Conservation (phyloP, 1,140 invertebrate genomes). For the Drosophila sulfurigaster region DNA sequence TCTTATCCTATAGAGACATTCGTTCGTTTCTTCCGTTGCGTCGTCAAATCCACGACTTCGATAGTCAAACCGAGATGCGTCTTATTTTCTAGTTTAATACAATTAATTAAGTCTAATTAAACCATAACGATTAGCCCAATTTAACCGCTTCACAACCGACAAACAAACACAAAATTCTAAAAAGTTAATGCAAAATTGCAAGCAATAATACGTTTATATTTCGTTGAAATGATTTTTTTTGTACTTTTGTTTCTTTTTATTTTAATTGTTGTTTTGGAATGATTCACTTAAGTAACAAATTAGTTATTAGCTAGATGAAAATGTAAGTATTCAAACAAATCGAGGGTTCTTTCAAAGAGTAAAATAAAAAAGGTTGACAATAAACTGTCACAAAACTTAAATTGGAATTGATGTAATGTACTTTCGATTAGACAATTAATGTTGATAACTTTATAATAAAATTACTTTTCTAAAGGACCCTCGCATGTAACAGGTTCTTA, state of each 20-base stretch:
- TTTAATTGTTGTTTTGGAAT: slow-evolving; percentile 40
- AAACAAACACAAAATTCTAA: slow-evolving; percentile 3
- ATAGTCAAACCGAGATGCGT: slow-evolving; percentile 68
- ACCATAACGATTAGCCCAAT: slow-evolving; percentile 38
- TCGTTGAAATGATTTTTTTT: slow-evolving; percentile 31
- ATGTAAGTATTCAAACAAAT: slow-evolving; percentile 30
- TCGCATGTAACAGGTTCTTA: slow-evolving; percentile 4
- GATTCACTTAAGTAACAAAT: slow-evolving; percentile 10
- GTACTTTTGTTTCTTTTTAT: slow-evolving; percentile 38
- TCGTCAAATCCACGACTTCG: slow-evolving; percentile 80
- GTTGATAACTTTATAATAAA: background rate
- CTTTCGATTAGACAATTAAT: background rate
- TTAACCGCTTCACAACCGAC: slow-evolving; percentile 43
- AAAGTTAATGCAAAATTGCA: slow-evolving; percentile 46
- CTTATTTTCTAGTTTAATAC: slow-evolving; percentile 3
- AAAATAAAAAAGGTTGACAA: background rate
- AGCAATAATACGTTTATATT: slow-evolving; percentile 48
- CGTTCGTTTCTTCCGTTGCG: slow-evolving; percentile 61
- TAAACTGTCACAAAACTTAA: background rate
- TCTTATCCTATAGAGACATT: slow-evolving; percentile 33
- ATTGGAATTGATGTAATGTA: background rate
- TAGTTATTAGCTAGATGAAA: slow-evolving; percentile 31
- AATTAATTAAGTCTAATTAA: slow-evolving; percentile 29
- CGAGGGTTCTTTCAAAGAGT: slow-evolving; percentile 16
- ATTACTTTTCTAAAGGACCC: slow-evolving; percentile 5